Evolutionary conservation across 2,113 vertebrate species (phyloP).

Genomic region (Syrrhaptes paradoxus): DNA sequence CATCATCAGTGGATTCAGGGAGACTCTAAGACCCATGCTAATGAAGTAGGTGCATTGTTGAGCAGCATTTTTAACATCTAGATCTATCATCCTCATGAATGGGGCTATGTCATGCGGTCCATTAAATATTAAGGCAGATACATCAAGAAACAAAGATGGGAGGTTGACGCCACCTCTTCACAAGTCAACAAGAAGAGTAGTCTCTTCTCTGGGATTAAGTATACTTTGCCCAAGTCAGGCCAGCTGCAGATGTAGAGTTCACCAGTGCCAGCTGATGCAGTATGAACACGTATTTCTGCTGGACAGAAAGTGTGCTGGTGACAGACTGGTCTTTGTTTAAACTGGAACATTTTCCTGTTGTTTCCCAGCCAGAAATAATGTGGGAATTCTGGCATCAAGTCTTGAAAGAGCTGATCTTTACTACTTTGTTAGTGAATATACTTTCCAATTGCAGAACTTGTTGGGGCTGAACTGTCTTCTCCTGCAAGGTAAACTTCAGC

Average conservation of each 20-base stretch:
- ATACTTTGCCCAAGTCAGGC: background rate
- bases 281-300: background rate
- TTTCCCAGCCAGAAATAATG: background rate
- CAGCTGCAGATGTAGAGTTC: background rate
- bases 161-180: background rate
- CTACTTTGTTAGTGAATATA: background rate
- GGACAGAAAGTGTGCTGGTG: background rate
- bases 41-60: background rate
- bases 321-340: background rate
- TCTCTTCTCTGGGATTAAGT: background rate
- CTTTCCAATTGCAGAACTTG: background rate
- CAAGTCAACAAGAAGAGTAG: background rate
- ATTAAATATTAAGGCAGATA: background rate
- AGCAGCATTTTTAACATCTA: background rate
- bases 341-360: background rate
- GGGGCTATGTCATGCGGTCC: accelerated
- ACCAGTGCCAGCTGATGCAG: background rate
- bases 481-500: background rate
- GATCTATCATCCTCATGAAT: background rate
- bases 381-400: background rate
- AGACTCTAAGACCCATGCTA: background rate
- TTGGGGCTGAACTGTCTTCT: background rate
- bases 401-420: background rate
- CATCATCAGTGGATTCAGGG: background rate
- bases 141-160: background rate